Base-by-base conservation (phyloP, 2,797 vertebrate species). In the Spheniscus humboldti region DNA sequence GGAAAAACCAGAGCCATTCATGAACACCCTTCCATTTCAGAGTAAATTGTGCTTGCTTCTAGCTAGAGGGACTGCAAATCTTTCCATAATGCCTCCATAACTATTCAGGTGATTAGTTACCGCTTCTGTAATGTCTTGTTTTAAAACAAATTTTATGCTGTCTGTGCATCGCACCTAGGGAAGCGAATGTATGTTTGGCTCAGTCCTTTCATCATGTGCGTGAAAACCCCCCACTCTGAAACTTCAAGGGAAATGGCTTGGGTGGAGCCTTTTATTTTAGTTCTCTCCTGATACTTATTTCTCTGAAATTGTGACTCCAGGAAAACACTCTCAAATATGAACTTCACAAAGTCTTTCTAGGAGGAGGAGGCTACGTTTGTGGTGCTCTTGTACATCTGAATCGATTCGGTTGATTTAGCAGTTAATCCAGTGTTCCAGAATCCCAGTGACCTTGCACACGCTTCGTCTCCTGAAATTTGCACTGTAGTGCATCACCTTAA, bases 1-100 rank as follows among this genome's bases (percentile, higher is more conserved):
- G 85, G 91, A 67, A 88, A 91, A 95, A 94, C 10, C 45, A 60
- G 88, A 45, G 27, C 92, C 69, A 41, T 95, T 96, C 62, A 92
- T 82, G 86, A 57, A 87, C 94, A 7, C 27, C 10, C 53, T 90
- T 77, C 81, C 23, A 86, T 96, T 93, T 79, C 33, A 27, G 89
- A 73, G 68, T 62, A 62, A 88, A 83, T 90, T 20, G 5, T 45
- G 35, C 86, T 71, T 89, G 67, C 57, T 88, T 6, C 39, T 52
- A 78, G 75, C 78, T 66, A 15, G 45, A 72, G 85, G 78, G 56
- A 48, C 64, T 93, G 78, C 77, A 89, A 5, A 75, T 78, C 78
- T 47, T 88, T 86, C 84, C 59, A 8, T 60, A 80, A 57, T 92
- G 94, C 48, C 56, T 93, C 78, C 13, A 4, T 10, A 86, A 53